Evolutionary conservation across 2,797 vertebrate species (phyloP).

Genomic region (Anolis apletophallus): DNA sequence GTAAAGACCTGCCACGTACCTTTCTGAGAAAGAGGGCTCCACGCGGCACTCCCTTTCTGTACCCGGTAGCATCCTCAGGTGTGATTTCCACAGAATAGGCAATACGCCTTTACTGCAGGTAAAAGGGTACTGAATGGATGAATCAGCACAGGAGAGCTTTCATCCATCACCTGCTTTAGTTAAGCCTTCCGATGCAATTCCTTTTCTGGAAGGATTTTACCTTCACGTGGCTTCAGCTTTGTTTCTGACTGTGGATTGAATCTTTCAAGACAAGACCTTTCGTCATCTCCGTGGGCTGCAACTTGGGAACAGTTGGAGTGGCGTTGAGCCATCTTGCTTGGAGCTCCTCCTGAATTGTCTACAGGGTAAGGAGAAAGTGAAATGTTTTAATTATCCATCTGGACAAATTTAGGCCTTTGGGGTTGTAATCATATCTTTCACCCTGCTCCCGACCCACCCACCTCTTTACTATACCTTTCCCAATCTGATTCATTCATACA

Average conservation of each 20-base stretch:
- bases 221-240: conserved; percentile 44
- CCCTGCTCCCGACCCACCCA: too few species aligned
- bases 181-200: conserved; percentile 36
- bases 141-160: conserved; percentile 53
- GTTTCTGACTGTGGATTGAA: neutral
- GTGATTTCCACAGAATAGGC: neutral
- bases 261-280: neutral
- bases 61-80: conserved; percentile 47
- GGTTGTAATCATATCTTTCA: neutral
- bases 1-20: neutral
- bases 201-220: conserved; percentile 53
- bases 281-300: neutral
- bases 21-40: neutral
- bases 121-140: conserved; percentile 59
- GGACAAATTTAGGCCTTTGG: conserved; percentile 12
- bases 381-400: neutral
- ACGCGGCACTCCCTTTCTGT: conserved; percentile 17
- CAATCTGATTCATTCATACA: neutral
- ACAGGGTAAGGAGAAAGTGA: conserved; percentile 57
- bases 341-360: conserved; percentile 32
- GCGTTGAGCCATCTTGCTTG: conserved; percentile 8
- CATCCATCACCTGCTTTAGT: conserved; percentile 42
- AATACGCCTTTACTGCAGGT: conserved; percentile 31
- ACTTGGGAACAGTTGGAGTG: conserved; percentile 8
- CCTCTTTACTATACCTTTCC: neutral